phyloP scores from a whole-genome alignment of 2,113 vertebrate species.

The Rhabdomys dilectus region DNA sequence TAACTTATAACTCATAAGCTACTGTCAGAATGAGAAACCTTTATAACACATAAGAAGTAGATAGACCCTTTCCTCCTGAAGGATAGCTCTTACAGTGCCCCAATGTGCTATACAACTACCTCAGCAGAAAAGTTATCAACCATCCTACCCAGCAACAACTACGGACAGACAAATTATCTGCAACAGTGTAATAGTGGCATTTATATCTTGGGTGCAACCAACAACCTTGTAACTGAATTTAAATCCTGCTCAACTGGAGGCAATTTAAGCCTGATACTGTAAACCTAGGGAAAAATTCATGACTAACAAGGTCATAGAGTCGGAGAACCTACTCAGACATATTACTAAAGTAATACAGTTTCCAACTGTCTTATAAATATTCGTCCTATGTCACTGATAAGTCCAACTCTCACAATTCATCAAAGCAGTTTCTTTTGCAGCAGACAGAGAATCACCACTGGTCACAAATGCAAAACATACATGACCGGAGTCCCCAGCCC shows the following conservation, averaged over 20 bases:
- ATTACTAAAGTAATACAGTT: background rate
- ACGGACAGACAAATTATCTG: background rate
- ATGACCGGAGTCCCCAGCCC: background rate
- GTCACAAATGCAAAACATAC: background rate
- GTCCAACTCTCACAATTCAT: background rate
- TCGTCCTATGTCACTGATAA: background rate
- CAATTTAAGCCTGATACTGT: background rate
- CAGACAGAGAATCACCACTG: background rate
- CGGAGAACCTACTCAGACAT: background rate
- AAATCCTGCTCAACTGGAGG: background rate
- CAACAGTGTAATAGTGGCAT: background rate
- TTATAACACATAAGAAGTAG: background rate
- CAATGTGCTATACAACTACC: background rate
- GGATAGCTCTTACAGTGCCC: background rate
- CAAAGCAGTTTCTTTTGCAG: background rate
- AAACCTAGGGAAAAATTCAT: background rate
- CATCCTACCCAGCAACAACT: background rate
- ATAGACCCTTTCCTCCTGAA: background rate
- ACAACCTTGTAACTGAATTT: background rate
- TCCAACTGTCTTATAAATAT: background rate
- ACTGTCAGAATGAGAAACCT: background rate
- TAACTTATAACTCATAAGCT: background rate
- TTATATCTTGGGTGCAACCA: background rate
- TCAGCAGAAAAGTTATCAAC: background rate
- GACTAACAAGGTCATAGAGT: background rate